Conservation (phyloP, 2,888 invertebrate genomes). For the Trissolcus japonicus region DNA sequence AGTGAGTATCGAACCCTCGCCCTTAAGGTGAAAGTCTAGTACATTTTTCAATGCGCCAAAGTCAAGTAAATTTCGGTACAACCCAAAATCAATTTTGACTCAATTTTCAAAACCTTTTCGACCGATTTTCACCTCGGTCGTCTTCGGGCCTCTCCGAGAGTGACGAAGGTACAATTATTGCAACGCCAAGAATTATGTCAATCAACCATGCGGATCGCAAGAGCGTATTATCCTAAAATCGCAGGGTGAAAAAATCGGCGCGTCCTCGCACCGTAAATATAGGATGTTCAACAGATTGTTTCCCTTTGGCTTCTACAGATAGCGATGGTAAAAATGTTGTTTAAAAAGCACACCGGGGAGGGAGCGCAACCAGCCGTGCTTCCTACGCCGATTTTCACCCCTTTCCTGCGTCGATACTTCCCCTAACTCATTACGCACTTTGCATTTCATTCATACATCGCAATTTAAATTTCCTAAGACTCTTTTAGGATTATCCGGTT, state of each 20-base stretch:
- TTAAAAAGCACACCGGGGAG: conserved; percentile 68
- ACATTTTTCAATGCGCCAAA: no score
- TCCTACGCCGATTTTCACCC: conserved; percentile 74
- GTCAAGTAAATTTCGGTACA: no score
- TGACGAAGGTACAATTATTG: not conserved
- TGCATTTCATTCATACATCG: conserved; percentile 42
- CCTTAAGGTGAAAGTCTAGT: no score
- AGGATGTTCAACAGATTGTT: conserved; percentile 58
- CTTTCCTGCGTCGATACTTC: conserved; percentile 65
- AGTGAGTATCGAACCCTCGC: no score
- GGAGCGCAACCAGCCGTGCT: conserved; percentile 74
- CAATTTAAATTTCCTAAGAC: conserved; percentile 36
- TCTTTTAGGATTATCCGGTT: conserved; percentile 41
- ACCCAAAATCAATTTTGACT: not conserved
- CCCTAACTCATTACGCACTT: conserved; percentile 51
- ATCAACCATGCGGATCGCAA: conserved; percentile 45
- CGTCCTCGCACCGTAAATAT: conserved; percentile 44
- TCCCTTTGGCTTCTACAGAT: conserved; percentile 44
- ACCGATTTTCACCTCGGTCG: no score
- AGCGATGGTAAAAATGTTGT: conserved; percentile 70
- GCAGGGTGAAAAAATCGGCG: conserved; percentile 46
- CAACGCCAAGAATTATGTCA: conserved; percentile 20
- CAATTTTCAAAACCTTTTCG: no score
- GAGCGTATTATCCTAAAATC: conserved; percentile 36
- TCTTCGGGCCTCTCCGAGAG: no score